Conservation (phyloP, 1,140 invertebrate genomes). For the Hetaerina americana region DNA sequence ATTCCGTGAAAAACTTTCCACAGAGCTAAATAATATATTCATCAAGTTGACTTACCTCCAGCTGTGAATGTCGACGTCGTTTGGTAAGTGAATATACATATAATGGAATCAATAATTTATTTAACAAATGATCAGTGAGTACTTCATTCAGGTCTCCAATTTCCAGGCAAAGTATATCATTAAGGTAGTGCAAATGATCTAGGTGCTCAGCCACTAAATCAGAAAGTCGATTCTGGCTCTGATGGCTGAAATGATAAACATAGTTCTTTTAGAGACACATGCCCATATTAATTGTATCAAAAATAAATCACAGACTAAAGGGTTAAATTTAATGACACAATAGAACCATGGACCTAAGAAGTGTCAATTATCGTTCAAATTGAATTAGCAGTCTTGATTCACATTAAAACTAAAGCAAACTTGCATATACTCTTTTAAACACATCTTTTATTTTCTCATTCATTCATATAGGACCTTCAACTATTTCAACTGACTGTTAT, state of each 20-base stretch:
- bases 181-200: slow-evolving; percentile 95
- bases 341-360: too few relatives aligned
- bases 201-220: slow-evolving; percentile 95
- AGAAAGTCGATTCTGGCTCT: slow-evolving; percentile 78
- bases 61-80: slow-evolving; percentile 26
- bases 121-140: slow-evolving; percentile 86
- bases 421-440: too few relatives aligned
- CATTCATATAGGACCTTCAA: too few relatives aligned
- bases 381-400: too few relatives aligned
- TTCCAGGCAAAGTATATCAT: slow-evolving; percentile 87
- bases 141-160: slow-evolving; percentile 90
- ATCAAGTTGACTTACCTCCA: slow-evolving; percentile 32
- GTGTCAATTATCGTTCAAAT: too few relatives aligned
- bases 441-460: too few relatives aligned
- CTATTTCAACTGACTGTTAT: too few relatives aligned
- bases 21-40: too few relatives aligned
- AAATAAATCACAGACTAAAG: neutral
- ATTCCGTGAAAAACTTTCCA: too few relatives aligned
- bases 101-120: slow-evolving; percentile 85
- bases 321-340: too few relatives aligned
- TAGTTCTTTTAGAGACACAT: neutral
- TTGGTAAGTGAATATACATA: slow-evolving; percentile 80
- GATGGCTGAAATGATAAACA: slow-evolving; percentile 50
- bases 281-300: neutral
- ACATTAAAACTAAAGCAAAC: too few relatives aligned